Evolutionary conservation across 1,140 invertebrate genomes (phyloP), one percentile per base, ranked within the genome.

Genomic region (Ceratosolen fusciceps): DNA sequence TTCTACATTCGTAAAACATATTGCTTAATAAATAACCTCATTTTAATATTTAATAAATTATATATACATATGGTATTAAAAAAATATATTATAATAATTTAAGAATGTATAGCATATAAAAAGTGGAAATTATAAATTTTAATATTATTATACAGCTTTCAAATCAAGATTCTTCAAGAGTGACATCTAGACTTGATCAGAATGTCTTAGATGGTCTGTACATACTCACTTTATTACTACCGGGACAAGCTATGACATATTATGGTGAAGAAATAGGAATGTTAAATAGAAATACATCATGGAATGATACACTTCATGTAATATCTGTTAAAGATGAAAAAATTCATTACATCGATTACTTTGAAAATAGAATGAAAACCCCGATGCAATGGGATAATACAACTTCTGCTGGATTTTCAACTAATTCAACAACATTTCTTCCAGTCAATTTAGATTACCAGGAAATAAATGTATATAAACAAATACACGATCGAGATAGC

Each of bases 231-330:
- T 87, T 95, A 49, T 84, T 95, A 0, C 84, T 96, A 37, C 94
- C 95, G 39, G 96, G 96, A 0, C 93, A 95, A 47, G 92, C 93
- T 2, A 91, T 95, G 4, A 93, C 93, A 60, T 97, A 96, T 86
- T 95, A 96, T 89, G 95, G 93, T 14, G 93, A 95, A 84, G 94
- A 95, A 83, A 91, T 95, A 34, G 93, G 91, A 12, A 96, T 96
- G 94, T 84, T 91, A 34, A 92, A 96, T 62, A 90, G 39, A 3
- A 88, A 93, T 26, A 92, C 79, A 90, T 83, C 87, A 16, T 93
- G 89, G 89, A 83, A 90, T 65, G 88, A 92, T 16, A 93, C 92
- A 0, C 84, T 91, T 43, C 93, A 94, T 88, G 92, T 93, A 0
- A 88, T 90, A 43, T 92, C 88, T 19, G 91, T 89, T 79, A 92